Percentiles rank a stretch among this genome's conserved stretches.
phyloP scores from a whole-genome alignment of 2,888 invertebrate species.

The Cryptocheilus praepositus region DNA sequence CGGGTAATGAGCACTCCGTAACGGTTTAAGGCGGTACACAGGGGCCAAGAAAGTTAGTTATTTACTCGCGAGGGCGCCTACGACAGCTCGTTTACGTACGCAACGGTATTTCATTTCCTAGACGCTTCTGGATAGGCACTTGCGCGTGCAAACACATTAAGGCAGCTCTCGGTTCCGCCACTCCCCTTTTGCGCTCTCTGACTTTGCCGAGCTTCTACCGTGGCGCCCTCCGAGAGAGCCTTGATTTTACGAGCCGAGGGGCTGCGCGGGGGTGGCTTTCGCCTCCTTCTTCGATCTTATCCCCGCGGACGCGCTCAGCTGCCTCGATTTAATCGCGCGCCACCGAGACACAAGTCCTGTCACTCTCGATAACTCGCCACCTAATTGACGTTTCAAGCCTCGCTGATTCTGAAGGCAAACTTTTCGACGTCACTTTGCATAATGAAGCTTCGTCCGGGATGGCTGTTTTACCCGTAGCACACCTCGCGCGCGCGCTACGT shows the following conservation, averaged over 20 bases:
- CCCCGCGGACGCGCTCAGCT: no score
- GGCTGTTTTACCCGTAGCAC: no score
- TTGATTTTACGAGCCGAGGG: no score
- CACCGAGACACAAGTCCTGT: background rate
- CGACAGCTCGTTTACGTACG: conserved; percentile 60
- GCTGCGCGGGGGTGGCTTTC: background rate
- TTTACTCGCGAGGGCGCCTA: conserved; percentile 52
- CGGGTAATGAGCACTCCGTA: conserved; percentile 50
- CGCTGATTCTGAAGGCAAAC: no score
- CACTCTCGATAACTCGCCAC: conserved; percentile 4
- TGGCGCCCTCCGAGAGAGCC: no score
- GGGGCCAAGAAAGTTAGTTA: conserved; percentile 62
- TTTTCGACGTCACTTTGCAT: no score
- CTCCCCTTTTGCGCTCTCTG: background rate
- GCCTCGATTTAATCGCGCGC: no score
- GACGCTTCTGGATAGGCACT: conserved; percentile 48
- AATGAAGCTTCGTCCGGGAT: no score
- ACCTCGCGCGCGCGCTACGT: no score
- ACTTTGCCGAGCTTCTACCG: background rate
- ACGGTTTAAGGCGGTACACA: conserved; percentile 50
- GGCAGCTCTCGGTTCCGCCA: conserved; percentile 15
- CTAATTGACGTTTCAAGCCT: background rate
- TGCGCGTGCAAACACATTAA: conserved; percentile 59
- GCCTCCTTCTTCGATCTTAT: no score
- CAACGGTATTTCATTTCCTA: conserved; percentile 61